Percentiles rank a stretch among this genome's conserved stretches.
Conservation (phyloP, 2,797 vertebrate genomes). For the Phataginus tricuspis region DNA sequence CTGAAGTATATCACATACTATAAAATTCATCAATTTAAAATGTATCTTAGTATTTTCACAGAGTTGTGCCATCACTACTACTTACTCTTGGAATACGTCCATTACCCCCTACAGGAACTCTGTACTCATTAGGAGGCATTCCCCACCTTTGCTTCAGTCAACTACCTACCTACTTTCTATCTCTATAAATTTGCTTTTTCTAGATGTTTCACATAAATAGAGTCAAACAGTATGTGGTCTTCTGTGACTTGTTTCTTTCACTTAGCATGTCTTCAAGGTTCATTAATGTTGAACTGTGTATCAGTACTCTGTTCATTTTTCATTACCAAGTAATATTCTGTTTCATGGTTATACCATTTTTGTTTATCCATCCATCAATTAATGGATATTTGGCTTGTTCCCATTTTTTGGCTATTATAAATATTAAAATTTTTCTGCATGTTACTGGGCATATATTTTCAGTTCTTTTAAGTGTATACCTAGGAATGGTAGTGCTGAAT, state of each 20-base stretch:
- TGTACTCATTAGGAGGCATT: not conserved
- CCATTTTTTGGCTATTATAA: not conserved
- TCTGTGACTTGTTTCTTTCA: not conserved
- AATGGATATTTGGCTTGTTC: not conserved
- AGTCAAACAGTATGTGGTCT: not conserved
- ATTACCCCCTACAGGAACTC: not conserved
- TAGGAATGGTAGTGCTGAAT: not conserved
- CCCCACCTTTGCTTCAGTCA: not conserved
- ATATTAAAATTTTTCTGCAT: not conserved
- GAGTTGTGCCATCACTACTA: not conserved
- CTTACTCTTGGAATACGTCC: not conserved
- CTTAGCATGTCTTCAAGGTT: not conserved
- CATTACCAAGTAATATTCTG: not conserved
- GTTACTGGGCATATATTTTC: not conserved
- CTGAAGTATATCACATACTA: not conserved
- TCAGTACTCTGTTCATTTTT: not conserved
- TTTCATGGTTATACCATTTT: not conserved
- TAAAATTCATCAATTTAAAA: not conserved
- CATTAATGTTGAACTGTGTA: not conserved
- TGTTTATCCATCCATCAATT: not conserved
- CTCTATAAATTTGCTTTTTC: not conserved
- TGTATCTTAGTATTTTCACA: not conserved
- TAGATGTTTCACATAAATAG: not conserved
- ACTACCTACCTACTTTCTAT: not conserved
- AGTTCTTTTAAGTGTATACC: not conserved